phyloP scores from a whole-genome alignment of 2,113 vertebrate species.

The Poecilia latipinna region DNA sequence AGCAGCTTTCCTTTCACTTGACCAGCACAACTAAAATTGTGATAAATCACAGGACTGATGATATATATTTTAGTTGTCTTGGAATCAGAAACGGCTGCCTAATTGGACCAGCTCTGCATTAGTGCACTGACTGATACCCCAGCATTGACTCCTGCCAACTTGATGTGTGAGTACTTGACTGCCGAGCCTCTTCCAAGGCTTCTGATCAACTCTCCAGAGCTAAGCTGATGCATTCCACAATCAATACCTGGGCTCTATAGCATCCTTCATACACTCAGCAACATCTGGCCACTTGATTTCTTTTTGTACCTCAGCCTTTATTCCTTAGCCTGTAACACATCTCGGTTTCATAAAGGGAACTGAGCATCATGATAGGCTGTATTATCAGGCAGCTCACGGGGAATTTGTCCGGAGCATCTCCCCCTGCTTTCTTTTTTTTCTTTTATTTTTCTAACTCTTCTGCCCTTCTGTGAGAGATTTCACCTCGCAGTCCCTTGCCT shows the following conservation, averaged over 20 bases:
- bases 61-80: not conserved
- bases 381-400: slow-evolving; percentile 39
- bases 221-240: slow-evolving; percentile 45
- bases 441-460: slow-evolving; percentile 37
- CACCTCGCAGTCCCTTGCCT: slow-evolving; percentile 17
- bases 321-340: slow-evolving; percentile 36
- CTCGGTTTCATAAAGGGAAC: slow-evolving; percentile 36
- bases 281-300: slow-evolving; percentile 32
- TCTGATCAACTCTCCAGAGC: slow-evolving; percentile 65
- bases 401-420: slow-evolving; percentile 37
- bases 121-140: slow-evolving; percentile 43
- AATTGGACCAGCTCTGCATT: slow-evolving; percentile 37
- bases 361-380: slow-evolving; percentile 31
- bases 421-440: slow-evolving; percentile 23
- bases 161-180: slow-evolving; percentile 8
- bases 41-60: not conserved
- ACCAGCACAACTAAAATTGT: not conserved
- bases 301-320: slow-evolving; percentile 39
- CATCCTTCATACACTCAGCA: slow-evolving; percentile 43
- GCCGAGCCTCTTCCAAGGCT: slow-evolving; percentile 38
- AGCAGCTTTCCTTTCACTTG: not conserved
- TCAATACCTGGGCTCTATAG: slow-evolving; percentile 60
- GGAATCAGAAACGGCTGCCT: slow-evolving; percentile 4
- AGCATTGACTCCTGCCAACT: slow-evolving; percentile 41
- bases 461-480: slow-evolving; percentile 49